These are phyloP conservation scores for Sebastes goodei DNA, from an alignment of 2,797 vertebrate genomes.

Conservation along the genomic window DNA sequence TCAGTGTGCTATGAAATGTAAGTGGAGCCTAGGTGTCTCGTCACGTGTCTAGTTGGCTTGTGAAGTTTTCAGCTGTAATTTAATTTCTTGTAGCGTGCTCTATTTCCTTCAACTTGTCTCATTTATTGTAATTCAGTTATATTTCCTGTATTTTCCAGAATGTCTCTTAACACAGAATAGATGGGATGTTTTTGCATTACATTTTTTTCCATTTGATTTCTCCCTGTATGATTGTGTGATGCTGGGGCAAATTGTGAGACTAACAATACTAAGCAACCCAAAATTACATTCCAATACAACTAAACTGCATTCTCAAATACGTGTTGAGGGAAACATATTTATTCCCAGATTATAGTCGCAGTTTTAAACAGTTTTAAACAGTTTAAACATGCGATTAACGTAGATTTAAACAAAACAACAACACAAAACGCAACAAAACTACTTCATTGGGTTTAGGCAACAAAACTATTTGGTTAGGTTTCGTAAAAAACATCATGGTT, in stretches of 20 bases:
- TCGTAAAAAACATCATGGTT: too few relatives aligned
- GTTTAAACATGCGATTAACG: background rate
- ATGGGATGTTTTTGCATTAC: background rate
- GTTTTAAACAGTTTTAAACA: too few relatives aligned
- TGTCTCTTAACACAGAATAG: background rate
- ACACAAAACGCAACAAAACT: too few relatives aligned
- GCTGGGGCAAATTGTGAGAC: background rate
- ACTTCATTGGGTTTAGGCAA: too few relatives aligned
- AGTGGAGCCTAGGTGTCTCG: constrained; percentile 25
- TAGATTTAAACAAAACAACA: background rate
- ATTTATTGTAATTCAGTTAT: background rate
- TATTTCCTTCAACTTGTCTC: background rate
- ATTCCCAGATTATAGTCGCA: background rate
- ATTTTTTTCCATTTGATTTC: background rate
- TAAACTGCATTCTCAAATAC: background rate
- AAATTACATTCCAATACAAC: too few relatives aligned
- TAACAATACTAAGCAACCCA: too few relatives aligned
- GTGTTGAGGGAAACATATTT: background rate
- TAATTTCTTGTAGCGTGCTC: background rate
- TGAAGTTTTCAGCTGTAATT: constrained; percentile 7
- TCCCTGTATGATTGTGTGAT: background rate
- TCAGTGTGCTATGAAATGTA: constrained; percentile 23
- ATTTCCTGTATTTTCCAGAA: constrained; percentile 1
- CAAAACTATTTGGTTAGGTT: too few relatives aligned
- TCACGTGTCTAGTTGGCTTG: constrained; percentile 1